Evolutionary conservation across 2,113 vertebrate species (phyloP), one percentile per base, ranked within the genome.

Genomic region (Athene noctua): DNA sequence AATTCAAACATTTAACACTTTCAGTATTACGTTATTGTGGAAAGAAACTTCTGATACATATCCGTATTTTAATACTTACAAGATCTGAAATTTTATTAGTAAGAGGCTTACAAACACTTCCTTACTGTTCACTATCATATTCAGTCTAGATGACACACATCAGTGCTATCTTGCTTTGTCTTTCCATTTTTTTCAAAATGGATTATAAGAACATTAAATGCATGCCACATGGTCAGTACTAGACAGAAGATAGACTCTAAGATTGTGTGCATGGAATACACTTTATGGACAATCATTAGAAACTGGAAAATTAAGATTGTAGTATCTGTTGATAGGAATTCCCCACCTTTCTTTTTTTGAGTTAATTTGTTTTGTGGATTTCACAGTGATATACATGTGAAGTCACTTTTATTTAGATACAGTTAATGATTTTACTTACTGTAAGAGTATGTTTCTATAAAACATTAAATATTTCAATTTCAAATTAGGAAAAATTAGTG

Each of bases 251-350:
- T 3, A 83, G 27, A 66, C 26, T 66, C 15, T 34, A 78, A 70
- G 54, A 19, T 72, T 12, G 46, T 0, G 1, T 22, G 10, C 13
- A 15, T 6, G 19, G 36, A 82, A 12, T 15, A n/a, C 0, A 3
- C 11, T 44, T 82, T 6, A 82, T 1, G 11, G n/a, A 52, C 30
- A 75, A 83, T 26, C 9, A n/a, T 0, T 40, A 79, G 81, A 89
- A 83, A 80, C 9, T 38, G 21, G 19, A 75, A 71, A 86, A 88
- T 44, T 72, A n/a, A 13, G 32, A 58, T 2, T 65, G 25, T 10
- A 61, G 15, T 23, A 83, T 80, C 10, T 61, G 26, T 57, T 77
- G 21, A 71, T 19, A 86, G 29, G 7, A 52, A 80, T 58, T 67
- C 13, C 5, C 12, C 6, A 0, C 18, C 20, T 81, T 71, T 30